A percentile compares a stretch with the other conserved stretches of the same genome.
Conservation (phyloP, 2,797 vertebrate genomes). For the Xyrichtys novacula region DNA sequence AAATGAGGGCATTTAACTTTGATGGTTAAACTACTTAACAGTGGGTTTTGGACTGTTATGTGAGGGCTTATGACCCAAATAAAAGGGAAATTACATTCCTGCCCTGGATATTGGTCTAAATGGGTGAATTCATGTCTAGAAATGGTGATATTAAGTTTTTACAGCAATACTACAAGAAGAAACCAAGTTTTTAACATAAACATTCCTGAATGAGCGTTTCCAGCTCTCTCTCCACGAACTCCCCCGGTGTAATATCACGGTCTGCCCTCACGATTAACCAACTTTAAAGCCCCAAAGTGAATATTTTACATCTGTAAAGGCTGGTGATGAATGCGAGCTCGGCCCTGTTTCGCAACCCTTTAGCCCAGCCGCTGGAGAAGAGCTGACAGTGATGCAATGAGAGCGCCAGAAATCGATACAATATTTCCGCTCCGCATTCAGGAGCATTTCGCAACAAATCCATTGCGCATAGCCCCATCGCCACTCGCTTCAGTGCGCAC, state of each 20-base stretch:
- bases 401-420: conserved; percentile 71
- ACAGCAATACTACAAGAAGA: background rate
- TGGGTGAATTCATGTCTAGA: too few species aligned
- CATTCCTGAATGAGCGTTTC: conserved; percentile 12
- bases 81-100: background rate
- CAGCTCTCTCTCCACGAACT: background rate
- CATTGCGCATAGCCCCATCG: conserved; percentile 38
- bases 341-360: conserved; percentile 53
- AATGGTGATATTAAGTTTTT: background rate
- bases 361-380: conserved; percentile 24
- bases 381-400: conserved; percentile 61
- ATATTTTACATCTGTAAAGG: background rate
- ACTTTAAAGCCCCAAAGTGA: background rate
- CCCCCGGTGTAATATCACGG: conserved; percentile 4
- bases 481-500: conserved; percentile 35
- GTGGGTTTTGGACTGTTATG: too few species aligned
- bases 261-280: background rate
- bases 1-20: too few species aligned
- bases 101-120: background rate
- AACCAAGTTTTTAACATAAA: background rate
- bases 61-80: background rate
- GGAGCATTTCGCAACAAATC: conserved; percentile 64
- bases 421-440: conserved; percentile 68
- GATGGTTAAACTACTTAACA: too few species aligned
- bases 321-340: conserved; percentile 8